Percentiles rank a stretch among this genome's conserved stretches.
phyloP scores from a whole-genome alignment of 2,113 vertebrate genomes.

The Alces alces region DNA sequence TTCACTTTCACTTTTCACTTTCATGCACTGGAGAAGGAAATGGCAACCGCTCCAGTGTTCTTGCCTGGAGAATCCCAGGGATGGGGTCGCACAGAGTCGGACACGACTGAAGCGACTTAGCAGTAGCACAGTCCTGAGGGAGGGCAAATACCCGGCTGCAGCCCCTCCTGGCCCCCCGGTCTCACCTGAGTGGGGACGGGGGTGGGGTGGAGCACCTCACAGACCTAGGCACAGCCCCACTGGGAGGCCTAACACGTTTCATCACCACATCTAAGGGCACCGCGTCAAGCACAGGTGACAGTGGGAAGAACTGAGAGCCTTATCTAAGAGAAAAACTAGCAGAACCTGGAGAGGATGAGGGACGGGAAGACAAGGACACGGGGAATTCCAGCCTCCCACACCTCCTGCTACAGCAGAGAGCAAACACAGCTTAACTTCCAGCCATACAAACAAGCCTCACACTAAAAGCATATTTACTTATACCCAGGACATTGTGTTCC shows the following conservation, averaged over 20 bases:
- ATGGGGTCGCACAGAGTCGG: neutral
- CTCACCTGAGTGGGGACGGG: neutral
- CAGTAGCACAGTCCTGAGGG: neutral
- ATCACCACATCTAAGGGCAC: no score
- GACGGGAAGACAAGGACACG: neutral
- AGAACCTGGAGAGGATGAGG: neutral
- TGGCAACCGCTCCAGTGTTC: neutral
- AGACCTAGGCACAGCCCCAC: neutral
- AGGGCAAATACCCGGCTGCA: neutral
- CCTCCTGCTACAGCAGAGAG: neutral
- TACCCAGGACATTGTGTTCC: neutral
- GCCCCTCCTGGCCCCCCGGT: neutral
- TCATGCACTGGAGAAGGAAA: neutral
- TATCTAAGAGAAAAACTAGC: neutral
- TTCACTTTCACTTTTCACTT: neutral
- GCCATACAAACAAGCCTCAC: neutral
- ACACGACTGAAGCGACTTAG: accelerated
- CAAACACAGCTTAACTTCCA: neutral
- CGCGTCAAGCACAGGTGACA: neutral
- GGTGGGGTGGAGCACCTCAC: neutral
- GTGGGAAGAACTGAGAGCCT: no score
- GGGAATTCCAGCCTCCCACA: neutral
- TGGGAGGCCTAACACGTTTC: no score
- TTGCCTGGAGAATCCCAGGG: neutral
- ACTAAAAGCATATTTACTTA: neutral